Evolutionary conservation across 2,888 invertebrate species (phyloP), one percentile per base, ranked within the genome.

Genomic region (Himalopsyche anomala): DNA sequence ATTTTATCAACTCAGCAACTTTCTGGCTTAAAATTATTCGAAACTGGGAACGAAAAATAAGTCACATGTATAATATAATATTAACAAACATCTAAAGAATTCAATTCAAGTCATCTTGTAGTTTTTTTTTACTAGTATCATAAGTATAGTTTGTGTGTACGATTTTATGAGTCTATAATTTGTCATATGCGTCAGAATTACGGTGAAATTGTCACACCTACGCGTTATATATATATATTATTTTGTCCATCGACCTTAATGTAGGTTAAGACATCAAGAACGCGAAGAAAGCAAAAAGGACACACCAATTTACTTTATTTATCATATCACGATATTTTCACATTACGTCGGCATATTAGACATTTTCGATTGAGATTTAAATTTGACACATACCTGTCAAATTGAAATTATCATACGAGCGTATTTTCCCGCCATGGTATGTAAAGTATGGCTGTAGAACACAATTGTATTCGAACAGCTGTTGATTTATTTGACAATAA

Each of bases 181-280:
- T 51, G 8, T 51, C 51, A 51, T 51, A 51, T 12, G 51, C 51
- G 51, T 51, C 28, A 62, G 62, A n/a, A 9, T 62, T 62, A 9
- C 62, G 62, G 62, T 62, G 62, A 62, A 62, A 62, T 19, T 62
- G 62, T 62, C 62, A 62, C 62, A 62, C 62, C 62, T 62, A 62
- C 62, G 62, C 28, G 28, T 62, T 62, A 62, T 15, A 11, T 19
- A 19, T 17, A 5, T 62, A n/a, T 56, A 6, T 62, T 62, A 28
- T 62, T 62, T 62, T 62, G 62, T 62, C 62, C 28, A 28, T 28
- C n/a, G 62, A n/a, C 28, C 28, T 19, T 19, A 62, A 62, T 62
- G 62, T 62, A 62, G 62, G 62, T 62, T 62, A 62, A 62, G 19
- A 19, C 62, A 62, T 9, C 62, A 28, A 19, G 62, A 62, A 62